Evolutionary conservation across 2,888 invertebrate genomes (phyloP), one percentile per base, ranked within the genome.

Genomic region (Acleris holmiana): DNA sequence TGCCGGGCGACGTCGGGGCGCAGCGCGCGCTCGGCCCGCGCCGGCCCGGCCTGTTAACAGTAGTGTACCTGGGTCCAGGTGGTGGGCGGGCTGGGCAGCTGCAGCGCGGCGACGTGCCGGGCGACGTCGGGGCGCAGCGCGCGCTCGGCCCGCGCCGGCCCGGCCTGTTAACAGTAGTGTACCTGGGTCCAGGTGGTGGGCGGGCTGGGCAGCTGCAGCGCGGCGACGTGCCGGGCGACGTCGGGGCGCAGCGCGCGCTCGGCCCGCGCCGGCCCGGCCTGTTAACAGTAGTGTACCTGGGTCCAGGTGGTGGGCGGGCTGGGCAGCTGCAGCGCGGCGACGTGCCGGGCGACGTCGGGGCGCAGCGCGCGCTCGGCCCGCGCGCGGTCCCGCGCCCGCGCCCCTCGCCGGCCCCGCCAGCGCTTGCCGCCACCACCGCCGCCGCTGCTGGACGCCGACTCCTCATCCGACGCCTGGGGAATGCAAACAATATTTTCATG

Each of bases 261-360:
- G 55, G 59, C 25, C 2, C 17, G 46, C 40, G 65, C 56, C 19
- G 66, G 49, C 75, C n/a, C n/a, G n/a, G n/a, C n/a, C n/a, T n/a
- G 23, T 23, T 0, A 41, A 7, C 18, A 18, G 35, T 10, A 4
- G 41, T 10, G 17, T 15, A 89, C 88, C 87, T 88, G 83, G 0
- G 84, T 78, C 90, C 91, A 90, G 2, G 70, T 56, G 1, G 81
- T 76, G 47, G 86, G 89, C 69, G 88, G 87, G 15, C 74, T 66
- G 47, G 84, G 83, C 68, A 88, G 78, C 44, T 73, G 83, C 55
- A 86, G 80, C 67, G 79, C 83, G 8, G 81, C 76, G 57, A 85
- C 76, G 68, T 85, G 83, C 23, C 71, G 71, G 55, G 73, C 96
- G 71, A 97, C 95, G 76, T 95, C 91, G 67, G 93, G 84, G 19